Percentiles rank a stretch among this genome's conserved stretches.
Conservation (phyloP, 2,888 invertebrate species). For the Scelioninae gen. 2 region DNA sequence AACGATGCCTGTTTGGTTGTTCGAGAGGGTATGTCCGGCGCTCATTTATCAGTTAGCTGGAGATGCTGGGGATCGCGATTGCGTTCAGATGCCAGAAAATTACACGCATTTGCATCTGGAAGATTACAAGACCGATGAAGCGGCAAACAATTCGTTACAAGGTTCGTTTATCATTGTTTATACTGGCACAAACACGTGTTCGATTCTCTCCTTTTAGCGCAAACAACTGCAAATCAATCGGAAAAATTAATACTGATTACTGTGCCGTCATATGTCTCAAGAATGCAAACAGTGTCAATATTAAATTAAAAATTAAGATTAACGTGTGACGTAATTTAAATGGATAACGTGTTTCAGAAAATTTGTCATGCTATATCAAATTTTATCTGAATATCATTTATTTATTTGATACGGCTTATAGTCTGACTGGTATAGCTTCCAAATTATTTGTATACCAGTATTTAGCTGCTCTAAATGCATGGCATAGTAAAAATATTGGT, state of each 20-base stretch:
- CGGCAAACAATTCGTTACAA: constrained; percentile 69
- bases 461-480: too few relatives aligned
- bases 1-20: constrained; percentile 69
- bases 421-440: too few relatives aligned
- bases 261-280: not conserved
- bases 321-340: constrained; percentile 2
- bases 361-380: too few relatives aligned
- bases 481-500: too few relatives aligned
- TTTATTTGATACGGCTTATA: too few relatives aligned
- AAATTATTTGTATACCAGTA: too few relatives aligned
- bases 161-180: constrained; percentile 61
- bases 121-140: constrained; percentile 62
- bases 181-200: not conserved
- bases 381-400: too few relatives aligned
- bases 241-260: constrained; percentile 19
- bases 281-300: constrained; percentile 20
- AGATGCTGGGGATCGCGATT: constrained; percentile 77
- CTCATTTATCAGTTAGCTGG: constrained; percentile 82
- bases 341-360: not conserved
- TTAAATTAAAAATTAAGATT: constrained; percentile 26
- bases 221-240: constrained; percentile 22
- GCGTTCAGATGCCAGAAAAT: constrained; percentile 74
- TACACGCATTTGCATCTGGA: constrained; percentile 44
- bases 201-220: not conserved
- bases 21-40: constrained; percentile 81